A percentile compares a stretch with the other conserved stretches of the same genome.
These are phyloP conservation scores for Chesias legatella DNA, from an alignment of 2,888 invertebrate genomes.

Conservation along the genomic window DNA sequence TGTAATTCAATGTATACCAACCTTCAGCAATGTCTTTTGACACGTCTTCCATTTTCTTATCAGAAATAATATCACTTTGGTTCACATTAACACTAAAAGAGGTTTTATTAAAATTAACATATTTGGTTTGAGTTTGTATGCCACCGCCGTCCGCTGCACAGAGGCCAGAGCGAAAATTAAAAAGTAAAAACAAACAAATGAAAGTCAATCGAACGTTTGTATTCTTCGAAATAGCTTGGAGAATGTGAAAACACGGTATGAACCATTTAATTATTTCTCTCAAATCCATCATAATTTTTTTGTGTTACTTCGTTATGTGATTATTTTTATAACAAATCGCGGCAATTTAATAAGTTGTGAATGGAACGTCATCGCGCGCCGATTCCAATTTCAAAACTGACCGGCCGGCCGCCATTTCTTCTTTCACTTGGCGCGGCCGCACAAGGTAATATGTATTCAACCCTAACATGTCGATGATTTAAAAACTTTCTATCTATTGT, in stretches of 20 bases:
- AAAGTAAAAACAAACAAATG: slow-evolving; percentile 28
- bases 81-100: slow-evolving; percentile 16
- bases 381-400: slow-evolving; percentile 25
- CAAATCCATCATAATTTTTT: slow-evolving; percentile 61
- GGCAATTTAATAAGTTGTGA: slow-evolving; percentile 18
- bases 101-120: slow-evolving; percentile 23
- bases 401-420: slow-evolving; percentile 46
- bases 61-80: slow-evolving; percentile 26
- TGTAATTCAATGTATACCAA: slow-evolving; percentile 2
- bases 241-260: slow-evolving; percentile 67
- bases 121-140: slow-evolving; percentile 28
- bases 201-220: slow-evolving; percentile 22
- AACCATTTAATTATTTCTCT: slow-evolving; percentile 76
- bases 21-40: slow-evolving; percentile 17
- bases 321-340: slow-evolving; percentile 19
- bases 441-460: slow-evolving; percentile 22
- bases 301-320: slow-evolving; percentile 10
- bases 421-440: slow-evolving; percentile 48
- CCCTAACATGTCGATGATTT: slow-evolving; percentile 10
- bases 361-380: slow-evolving; percentile 44
- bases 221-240: slow-evolving; percentile 36
- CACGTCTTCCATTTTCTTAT: slow-evolving; percentile 3
- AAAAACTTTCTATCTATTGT: slow-evolving; percentile 50
- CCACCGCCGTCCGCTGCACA: slow-evolving; percentile 12
- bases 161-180: slow-evolving; percentile 17